Percentiles rank a stretch among this genome's conserved stretches.
phyloP scores from a whole-genome alignment of 2,888 invertebrate species.

The Phymatocera aterrima region DNA sequence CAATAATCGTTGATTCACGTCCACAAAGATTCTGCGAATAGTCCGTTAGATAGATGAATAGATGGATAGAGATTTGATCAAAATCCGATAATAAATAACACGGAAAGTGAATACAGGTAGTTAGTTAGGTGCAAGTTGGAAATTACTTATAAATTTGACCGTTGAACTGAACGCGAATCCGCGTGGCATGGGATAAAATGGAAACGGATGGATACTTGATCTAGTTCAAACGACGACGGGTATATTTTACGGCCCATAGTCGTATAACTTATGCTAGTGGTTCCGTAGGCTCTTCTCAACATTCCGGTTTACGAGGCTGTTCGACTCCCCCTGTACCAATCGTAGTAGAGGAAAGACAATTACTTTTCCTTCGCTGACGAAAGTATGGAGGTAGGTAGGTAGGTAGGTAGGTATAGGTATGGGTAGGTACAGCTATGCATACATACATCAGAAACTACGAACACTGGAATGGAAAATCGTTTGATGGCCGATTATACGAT shows the following conservation, averaged over 20 bases:
- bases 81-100: background rate
- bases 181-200: no score
- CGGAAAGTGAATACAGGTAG: no score
- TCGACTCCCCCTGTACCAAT: background rate
- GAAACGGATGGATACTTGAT: background rate
- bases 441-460: no score
- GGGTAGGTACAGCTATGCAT: no score
- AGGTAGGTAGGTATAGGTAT: no score
- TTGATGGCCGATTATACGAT: no score
- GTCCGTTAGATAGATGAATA: no score
- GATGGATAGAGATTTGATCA: background rate
- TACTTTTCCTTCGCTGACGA: background rate
- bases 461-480: no score
- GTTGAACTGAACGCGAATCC: conserved; percentile 13
- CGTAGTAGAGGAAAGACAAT: background rate
- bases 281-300: conserved; percentile 22
- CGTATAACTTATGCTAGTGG: conserved; percentile 35
- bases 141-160: background rate
- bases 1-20: no score
- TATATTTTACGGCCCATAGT: conserved; percentile 10
- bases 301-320: conserved; percentile 27
- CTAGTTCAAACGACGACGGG: background rate
- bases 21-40: no score
- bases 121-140: no score
- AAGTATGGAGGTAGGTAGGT: background rate